Base-by-base conservation (phyloP, 2,888 invertebrate genomes). In the Tethea ocularis region DNA sequence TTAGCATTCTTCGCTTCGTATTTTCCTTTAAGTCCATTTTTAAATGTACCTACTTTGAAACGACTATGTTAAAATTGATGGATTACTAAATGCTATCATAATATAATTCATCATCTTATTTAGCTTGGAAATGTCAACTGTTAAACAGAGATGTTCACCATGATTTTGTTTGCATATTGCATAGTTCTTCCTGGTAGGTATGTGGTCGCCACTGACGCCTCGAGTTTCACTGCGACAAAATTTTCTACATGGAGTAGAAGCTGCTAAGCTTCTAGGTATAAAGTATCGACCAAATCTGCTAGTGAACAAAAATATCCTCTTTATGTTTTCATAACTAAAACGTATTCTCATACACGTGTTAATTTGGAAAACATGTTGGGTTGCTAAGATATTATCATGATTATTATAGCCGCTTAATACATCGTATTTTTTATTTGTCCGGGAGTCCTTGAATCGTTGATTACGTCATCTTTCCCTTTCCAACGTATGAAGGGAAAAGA, bases 341-440 rank as follows among this genome's bases (percentile, higher is more conserved):
- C 53, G 51, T 41, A 64, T 67, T 69, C 58, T 64, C 66, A 55
- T 63, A 55, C 22, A 67, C 24, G 62, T 73, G 75, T 60, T 77
- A 76, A 77, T 71, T 75, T 71, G 60, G 67, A 70, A 69, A 71
- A 64, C 71, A 60, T 68, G 65, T 64, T 62, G 61, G 57, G 53
- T 60, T 58, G 36, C 58, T 55, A 65, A 66, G 24, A 51, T 29
- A 53, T 51, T 52, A 51, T 64, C 61, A 51, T 57, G 53, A 51
- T 58, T 33, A 23, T 51, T 58, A 62, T 61, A 59, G 58, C 62
- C 26, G 46, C 54, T 33, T 53, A 54, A 54, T 33, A 26, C 54
- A 20, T 52, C 26, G 52, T 23, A 36, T 51, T 29, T 46, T 46
- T 46, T 46, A 41, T 59, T 29, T 29, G 29, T 33, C 33, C 13